These are phyloP conservation scores for Nicator chloris DNA, from an alignment of 2,113 vertebrate genomes.

Conservation along the genomic window DNA sequence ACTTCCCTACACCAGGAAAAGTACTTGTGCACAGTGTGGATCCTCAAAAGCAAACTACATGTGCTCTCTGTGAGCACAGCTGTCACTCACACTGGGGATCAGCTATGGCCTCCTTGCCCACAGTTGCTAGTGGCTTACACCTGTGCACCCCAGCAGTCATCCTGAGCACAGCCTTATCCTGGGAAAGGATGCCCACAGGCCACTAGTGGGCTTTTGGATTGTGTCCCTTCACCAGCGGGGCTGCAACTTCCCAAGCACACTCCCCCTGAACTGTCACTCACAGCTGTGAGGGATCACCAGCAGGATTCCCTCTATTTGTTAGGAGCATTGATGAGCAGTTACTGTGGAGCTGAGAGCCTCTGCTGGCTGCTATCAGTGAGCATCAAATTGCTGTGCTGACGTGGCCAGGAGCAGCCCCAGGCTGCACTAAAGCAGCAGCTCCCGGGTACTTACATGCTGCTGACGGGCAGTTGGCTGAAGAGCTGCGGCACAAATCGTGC, in stretches of 20 bases:
- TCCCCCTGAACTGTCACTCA: neutral
- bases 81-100: neutral
- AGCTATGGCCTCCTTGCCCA: neutral
- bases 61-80: neutral
- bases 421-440: neutral
- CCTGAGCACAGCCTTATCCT: neutral
- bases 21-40: neutral
- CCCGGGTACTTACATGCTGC: slow-evolving; percentile 84
- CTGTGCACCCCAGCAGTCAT: neutral
- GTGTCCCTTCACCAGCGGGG: neutral
- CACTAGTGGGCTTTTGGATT: neutral
- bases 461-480: slow-evolving; percentile 84
- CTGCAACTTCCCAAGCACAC: neutral
- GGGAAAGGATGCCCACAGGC: neutral
- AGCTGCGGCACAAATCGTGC: slow-evolving; percentile 82
- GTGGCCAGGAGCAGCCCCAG: neutral
- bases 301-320: neutral
- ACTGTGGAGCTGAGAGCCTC: neutral
- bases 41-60: neutral
- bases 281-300: neutral
- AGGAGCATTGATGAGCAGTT: neutral
- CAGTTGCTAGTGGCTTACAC: neutral
- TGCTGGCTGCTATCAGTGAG: neutral
- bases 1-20: neutral
- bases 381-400: neutral